A percentile compares a stretch with the other conserved stretches of the same genome.
These are phyloP conservation scores for Drosophila subobscura DNA, from an alignment of 1,140 invertebrate species.

Conservation along the genomic window DNA sequence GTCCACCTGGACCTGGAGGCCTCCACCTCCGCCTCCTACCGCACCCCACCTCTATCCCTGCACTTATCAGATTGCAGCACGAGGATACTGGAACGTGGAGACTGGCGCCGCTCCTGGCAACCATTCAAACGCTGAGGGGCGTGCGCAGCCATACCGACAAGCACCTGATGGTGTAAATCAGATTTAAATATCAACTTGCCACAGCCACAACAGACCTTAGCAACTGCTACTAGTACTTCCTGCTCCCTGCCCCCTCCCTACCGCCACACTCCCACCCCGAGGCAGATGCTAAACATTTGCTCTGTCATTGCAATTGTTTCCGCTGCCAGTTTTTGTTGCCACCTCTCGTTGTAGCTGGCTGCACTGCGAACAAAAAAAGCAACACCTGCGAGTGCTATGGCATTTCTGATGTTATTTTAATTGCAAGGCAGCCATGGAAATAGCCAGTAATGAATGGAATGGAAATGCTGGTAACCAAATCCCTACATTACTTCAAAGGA, in stretches of 20 bases:
- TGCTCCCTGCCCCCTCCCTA: background rate
- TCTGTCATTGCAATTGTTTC: constrained; percentile 76
- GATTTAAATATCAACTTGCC: constrained; percentile 52
- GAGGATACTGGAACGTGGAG: background rate
- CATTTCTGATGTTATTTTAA: too few species aligned
- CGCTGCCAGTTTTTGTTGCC: constrained; percentile 51
- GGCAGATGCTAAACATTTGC: constrained; percentile 77
- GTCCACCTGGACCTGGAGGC: constrained; percentile 15
- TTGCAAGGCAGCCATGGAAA: too few species aligned
- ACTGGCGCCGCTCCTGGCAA: constrained; percentile 11
- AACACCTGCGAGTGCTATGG: too few species aligned
- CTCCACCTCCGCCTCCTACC: background rate
- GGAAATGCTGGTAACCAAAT: too few species aligned
- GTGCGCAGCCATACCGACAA: constrained; percentile 20
- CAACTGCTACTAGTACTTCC: constrained; percentile 38
- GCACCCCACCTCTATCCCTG: background rate
- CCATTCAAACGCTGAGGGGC: constrained; percentile 11
- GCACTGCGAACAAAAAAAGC: background rate
- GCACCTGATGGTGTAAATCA: constrained; percentile 43
- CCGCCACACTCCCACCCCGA: constrained; percentile 11
- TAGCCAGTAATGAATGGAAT: too few species aligned
- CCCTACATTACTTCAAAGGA: too few species aligned
- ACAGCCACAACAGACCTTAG: constrained; percentile 39
- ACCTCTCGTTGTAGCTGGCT: constrained; percentile 21
- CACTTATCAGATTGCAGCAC: constrained; percentile 1